A percentile compares a stretch with the other conserved stretches of the same genome.
phyloP scores from a whole-genome alignment of 2,797 vertebrate species.

The Tenualosa ilisha region DNA sequence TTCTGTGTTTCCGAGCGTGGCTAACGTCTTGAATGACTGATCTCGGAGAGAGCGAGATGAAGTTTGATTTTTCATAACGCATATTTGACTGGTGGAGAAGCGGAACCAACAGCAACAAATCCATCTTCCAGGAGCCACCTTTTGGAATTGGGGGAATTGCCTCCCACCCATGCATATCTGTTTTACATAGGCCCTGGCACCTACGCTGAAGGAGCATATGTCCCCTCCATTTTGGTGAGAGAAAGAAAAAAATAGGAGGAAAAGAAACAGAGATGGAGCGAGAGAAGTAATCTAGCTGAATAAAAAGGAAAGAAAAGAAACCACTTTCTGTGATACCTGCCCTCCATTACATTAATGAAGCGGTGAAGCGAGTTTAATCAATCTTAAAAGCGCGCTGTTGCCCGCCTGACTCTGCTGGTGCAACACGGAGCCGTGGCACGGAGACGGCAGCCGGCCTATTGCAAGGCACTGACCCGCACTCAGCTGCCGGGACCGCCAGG shows the following conservation, averaged over 20 bases:
- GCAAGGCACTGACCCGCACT: slow-evolving; percentile 59
- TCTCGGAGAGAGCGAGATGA: slow-evolving; percentile 45
- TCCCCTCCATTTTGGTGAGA: not conserved
- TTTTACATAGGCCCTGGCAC: slow-evolving; percentile 46
- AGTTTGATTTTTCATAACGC: slow-evolving; percentile 57
- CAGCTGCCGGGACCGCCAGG: slow-evolving; percentile 22
- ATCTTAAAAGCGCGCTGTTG: slow-evolving; percentile 50
- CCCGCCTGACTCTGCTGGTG: slow-evolving; percentile 43
- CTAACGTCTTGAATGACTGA: slow-evolving; percentile 54
- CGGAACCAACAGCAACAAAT: slow-evolving; percentile 53
- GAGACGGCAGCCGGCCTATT: slow-evolving; percentile 42
- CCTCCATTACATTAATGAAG: slow-evolving; percentile 50
- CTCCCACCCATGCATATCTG: slow-evolving; percentile 62
- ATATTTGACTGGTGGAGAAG: slow-evolving; percentile 51
- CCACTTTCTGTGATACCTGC: slow-evolving; percentile 1
- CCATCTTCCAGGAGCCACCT: slow-evolving; percentile 56
- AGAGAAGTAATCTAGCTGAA: not conserved
- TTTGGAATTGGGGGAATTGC: slow-evolving; percentile 66
- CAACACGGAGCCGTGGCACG: not conserved
- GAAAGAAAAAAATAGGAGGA: not conserved
- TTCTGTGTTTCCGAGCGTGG: slow-evolving; percentile 53
- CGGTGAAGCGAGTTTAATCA: slow-evolving; percentile 57
- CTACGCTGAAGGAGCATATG: not conserved
- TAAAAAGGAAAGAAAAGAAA: not conserved
- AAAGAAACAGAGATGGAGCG: not conserved